Base-by-base conservation (phyloP, 2,113 vertebrate genomes). In the Xenopus laevis region DNA sequence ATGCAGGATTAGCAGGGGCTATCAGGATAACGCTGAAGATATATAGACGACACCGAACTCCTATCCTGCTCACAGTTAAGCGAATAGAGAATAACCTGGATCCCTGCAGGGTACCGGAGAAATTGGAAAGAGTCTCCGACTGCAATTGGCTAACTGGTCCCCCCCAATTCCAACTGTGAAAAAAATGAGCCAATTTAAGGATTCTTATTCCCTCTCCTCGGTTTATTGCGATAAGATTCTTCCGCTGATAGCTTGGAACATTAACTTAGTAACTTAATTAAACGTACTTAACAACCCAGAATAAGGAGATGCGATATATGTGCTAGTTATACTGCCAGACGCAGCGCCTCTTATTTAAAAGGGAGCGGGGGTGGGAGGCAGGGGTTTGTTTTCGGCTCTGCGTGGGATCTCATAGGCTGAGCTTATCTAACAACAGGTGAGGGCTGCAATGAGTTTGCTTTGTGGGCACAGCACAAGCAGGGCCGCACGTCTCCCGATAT, bases 221-320 rank as follows among this genome's bases (percentile, higher is more conserved):
- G 90, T 87, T 89, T 89, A 92, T 87, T 84, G 90, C 90, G 87
- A 86, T 84, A 87, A 88, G 86, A 85, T 86, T 90, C 90, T 91
- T 40, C 90, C 86, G 86, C 88, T 89, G 84, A 88, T 89, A 84
- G 84, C 83, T 59, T 88, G 88, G 88, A 91, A 91, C 91, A 92
- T 92, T 92, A 92, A 92, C 90, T 91, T 92, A 88, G 88, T 84
- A 91, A 91, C 91, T 92, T 92, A 92, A 92, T 92, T 92, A 92
- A 92, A 92, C 88, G 91, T 91, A 91, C 88, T 91, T 88, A 92
- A 89, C 91, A 89, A 87, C 87, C 87, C 89, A 88, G 89, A 85
- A 89, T 92, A 92, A 92, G 87, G 85, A 92, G 91, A 92, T 91
- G 86, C 89, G 84, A 92, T 92, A 92, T 92, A 92, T 92, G 91